A percentile compares a stretch with the other conserved stretches of the same genome.
Conservation (phyloP, 2,888 invertebrate genomes). For the Phasia obesa region DNA sequence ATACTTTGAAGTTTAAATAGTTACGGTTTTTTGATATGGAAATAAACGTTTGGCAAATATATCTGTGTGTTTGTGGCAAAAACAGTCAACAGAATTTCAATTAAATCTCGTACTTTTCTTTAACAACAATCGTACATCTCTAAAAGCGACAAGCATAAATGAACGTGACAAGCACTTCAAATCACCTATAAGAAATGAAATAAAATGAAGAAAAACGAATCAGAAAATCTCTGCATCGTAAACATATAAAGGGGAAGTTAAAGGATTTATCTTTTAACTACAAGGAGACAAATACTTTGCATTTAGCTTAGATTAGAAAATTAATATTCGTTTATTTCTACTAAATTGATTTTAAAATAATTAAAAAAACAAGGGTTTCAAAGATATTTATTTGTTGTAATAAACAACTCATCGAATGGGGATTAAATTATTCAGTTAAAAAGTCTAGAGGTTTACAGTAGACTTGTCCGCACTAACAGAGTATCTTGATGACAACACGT, state of each 20-base stretch:
- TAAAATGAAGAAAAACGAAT: conserved; percentile 1
- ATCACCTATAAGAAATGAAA: conserved; percentile 62
- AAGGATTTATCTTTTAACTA: conserved; percentile 51
- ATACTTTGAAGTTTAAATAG: conserved; percentile 58
- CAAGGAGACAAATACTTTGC: neutral
- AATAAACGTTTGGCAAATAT: conserved; percentile 55
- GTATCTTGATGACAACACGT: too few species aligned
- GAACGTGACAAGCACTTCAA: conserved; percentile 73
- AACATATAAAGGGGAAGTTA: conserved; percentile 22
- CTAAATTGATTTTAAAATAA: conserved; percentile 7
- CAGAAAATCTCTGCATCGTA: conserved; percentile 17
- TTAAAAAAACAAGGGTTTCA: too few species aligned
- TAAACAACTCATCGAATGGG: too few species aligned
- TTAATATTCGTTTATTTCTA: conserved; percentile 23
- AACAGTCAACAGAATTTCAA: conserved; percentile 62
- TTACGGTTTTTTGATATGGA: conserved; percentile 62
- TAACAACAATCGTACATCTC: conserved; percentile 66
- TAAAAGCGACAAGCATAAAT: conserved; percentile 70
- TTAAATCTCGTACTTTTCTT: conserved; percentile 63
- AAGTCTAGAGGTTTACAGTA: too few species aligned
- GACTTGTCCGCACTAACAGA: too few species aligned
- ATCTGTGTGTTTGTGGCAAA: conserved; percentile 19
- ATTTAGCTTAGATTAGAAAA: conserved; percentile 1
- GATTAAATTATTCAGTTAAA: too few species aligned
- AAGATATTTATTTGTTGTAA: too few species aligned